Conservation (phyloP, 2,888 invertebrate genomes). For the Sarcophaga carnaria region DNA sequence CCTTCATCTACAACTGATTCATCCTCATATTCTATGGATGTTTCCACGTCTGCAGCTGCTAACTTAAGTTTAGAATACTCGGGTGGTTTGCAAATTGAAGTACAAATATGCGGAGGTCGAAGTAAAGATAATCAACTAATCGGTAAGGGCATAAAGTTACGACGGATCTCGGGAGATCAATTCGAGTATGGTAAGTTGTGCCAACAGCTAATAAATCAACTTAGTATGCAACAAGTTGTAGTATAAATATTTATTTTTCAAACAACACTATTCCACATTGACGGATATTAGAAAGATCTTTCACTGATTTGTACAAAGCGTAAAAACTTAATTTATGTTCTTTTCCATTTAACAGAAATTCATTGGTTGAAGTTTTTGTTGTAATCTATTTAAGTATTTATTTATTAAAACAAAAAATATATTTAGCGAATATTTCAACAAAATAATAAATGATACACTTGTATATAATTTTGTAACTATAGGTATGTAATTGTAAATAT, state of each 20-base stretch:
- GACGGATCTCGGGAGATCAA: slow-evolving; percentile 94
- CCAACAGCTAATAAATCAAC: slow-evolving; percentile 92
- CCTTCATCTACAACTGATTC: slow-evolving; percentile 72
- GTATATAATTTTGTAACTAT: slow-evolving; percentile 3
- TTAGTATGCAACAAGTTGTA: slow-evolving; percentile 86
- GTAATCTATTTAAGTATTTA: neutral
- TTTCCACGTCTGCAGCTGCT: slow-evolving; percentile 78
- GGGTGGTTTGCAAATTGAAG: slow-evolving; percentile 92
- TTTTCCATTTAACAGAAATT: neutral
- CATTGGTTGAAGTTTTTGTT: neutral
- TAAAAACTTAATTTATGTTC: neutral
- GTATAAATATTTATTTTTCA: slow-evolving; percentile 69
- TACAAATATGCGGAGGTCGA: slow-evolving; percentile 90
- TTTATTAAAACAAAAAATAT: neutral
- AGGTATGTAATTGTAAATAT: neutral
- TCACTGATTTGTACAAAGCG: neutral
- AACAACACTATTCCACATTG: neutral
- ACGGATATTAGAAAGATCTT: neutral
- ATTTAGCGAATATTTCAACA: neutral
- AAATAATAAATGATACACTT: neutral
- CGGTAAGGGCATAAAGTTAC: slow-evolving; percentile 91
- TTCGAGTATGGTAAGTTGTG: slow-evolving; percentile 93
- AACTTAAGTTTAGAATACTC: slow-evolving; percentile 88
- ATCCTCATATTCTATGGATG: slow-evolving; percentile 54
- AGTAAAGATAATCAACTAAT: slow-evolving; percentile 83